These are phyloP conservation scores for Apocheima hispidaria DNA, from an alignment of 2,888 invertebrate species.

Conservation along the genomic window DNA sequence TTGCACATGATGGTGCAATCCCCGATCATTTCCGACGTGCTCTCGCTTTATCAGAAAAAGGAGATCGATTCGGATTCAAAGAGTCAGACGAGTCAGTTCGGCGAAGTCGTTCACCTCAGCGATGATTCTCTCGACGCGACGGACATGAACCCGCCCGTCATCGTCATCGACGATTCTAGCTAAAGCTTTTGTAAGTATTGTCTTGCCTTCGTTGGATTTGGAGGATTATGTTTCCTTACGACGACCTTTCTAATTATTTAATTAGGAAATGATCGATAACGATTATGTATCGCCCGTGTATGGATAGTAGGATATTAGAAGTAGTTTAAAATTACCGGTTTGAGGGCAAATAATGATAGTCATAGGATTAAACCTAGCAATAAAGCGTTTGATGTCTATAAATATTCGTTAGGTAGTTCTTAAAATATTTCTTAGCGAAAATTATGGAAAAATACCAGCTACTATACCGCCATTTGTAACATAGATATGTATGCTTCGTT, in stretches of 20 bases:
- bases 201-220: background rate
- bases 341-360: conserved; percentile 1
- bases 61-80: conserved; percentile 47
- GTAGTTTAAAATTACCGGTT: background rate
- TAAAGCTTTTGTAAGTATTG: background rate
- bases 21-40: conserved; percentile 78
- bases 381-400: conserved; percentile 6
- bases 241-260: background rate
- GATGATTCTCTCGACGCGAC: conserved; percentile 64
- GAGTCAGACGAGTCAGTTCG: conserved; percentile 22
- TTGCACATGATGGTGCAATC: conserved; percentile 67
- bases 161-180: conserved; percentile 61
- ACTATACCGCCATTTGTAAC: conserved; percentile 33
- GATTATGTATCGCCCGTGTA: background rate
- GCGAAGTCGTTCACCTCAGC: conserved; percentile 55
- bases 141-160: conserved; percentile 50
- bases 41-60: conserved; percentile 67
- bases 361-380: conserved; percentile 6
- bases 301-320: background rate
- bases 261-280: background rate
- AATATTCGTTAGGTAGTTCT: background rate
- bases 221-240: background rate
- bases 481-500: conserved; percentile 7
- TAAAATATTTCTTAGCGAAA: background rate
- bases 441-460: conserved; percentile 27